Percentiles rank a stretch among this genome's conserved stretches.
Conservation (phyloP, 2,113 vertebrate genomes). For the Eublepharis macularius region DNA sequence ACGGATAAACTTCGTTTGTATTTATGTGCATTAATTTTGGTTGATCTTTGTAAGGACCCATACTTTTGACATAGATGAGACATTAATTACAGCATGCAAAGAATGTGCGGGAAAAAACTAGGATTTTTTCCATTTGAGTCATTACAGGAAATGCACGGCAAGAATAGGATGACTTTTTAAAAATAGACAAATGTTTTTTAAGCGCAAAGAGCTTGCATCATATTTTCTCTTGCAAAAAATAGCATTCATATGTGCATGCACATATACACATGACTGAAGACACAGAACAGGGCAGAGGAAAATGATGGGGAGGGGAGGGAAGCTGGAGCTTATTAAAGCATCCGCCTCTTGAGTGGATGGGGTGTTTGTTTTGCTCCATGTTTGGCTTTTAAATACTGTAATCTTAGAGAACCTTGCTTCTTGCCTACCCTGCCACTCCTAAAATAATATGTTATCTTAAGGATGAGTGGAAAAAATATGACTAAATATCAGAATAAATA, state of each 20-base stretch:
- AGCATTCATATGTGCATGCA: not conserved
- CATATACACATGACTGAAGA: conserved; percentile 16
- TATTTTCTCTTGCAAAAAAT: conserved; percentile 28
- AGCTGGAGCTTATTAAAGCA: conserved; percentile 5
- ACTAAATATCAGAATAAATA: not conserved
- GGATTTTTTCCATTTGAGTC: conserved; percentile 62
- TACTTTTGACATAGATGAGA: conserved; percentile 39
- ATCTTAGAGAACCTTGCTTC: not conserved
- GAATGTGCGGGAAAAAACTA: conserved; percentile 57
- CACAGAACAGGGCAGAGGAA: not conserved
- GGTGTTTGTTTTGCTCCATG: not conserved
- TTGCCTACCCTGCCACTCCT: not conserved
- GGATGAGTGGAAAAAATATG: not conserved
- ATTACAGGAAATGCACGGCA: conserved; percentile 53
- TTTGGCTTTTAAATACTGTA: not conserved
- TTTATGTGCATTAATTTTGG: not conserved
- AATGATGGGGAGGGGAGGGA: conserved; percentile 1
- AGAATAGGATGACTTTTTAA: conserved; percentile 30
- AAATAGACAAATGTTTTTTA: conserved; percentile 33
- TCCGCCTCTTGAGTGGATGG: not conserved
- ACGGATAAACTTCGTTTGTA: no score
- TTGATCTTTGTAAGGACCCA: conserved; percentile 44
- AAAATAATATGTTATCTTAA: conserved; percentile 13
- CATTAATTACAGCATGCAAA: conserved; percentile 45
- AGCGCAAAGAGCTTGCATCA: conserved; percentile 30